A percentile compares a stretch with the other conserved stretches of the same genome.
phyloP scores from a whole-genome alignment of 2,113 vertebrate genomes.

The Sigmodon hispidus region DNA sequence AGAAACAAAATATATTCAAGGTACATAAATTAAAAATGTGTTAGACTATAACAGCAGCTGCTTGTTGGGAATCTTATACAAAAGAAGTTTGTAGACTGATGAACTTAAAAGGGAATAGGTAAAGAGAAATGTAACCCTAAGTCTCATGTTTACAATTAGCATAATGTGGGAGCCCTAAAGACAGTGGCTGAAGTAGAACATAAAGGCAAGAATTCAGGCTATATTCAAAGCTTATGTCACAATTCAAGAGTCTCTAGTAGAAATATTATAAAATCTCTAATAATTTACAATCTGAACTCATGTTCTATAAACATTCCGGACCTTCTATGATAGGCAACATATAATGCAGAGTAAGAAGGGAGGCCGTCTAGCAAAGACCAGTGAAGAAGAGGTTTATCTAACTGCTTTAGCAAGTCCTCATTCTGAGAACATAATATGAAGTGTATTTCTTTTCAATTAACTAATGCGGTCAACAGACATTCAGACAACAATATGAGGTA shows the following conservation, averaged over 20 bases:
- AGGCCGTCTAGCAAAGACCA: background rate
- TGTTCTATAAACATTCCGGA: background rate
- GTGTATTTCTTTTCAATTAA: background rate
- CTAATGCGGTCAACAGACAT: background rate
- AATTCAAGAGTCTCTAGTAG: background rate
- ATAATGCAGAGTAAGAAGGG: background rate
- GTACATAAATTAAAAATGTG: background rate
- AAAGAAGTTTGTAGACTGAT: background rate
- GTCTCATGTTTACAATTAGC: background rate
- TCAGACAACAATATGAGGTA: background rate
- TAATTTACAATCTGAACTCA: background rate
- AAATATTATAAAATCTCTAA: background rate
- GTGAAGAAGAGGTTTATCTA: background rate
- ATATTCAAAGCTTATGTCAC: background rate
- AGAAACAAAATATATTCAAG: background rate
- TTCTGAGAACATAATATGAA: background rate
- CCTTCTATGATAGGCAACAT: background rate
- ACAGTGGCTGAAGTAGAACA: background rate
- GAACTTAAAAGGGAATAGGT: background rate
- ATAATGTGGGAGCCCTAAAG: background rate
- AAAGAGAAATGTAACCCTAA: background rate
- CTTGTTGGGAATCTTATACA: background rate
- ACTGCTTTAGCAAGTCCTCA: background rate
- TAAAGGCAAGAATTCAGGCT: background rate
- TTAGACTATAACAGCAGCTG: background rate